Evolutionary conservation across 1,140 invertebrate species (phyloP).

Genomic region (Procambarus virginalis): DNA sequence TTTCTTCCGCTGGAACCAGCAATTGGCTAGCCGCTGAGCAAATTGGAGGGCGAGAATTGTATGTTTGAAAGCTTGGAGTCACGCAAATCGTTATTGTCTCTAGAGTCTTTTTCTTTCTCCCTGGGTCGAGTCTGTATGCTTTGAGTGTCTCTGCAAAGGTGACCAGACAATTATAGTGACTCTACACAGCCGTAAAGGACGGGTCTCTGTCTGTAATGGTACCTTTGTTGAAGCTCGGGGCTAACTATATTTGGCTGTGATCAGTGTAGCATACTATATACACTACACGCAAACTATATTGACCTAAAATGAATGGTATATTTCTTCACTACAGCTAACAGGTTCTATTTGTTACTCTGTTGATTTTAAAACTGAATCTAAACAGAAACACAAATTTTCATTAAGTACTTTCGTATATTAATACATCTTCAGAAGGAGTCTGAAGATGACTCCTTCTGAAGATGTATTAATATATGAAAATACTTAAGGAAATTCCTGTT

Average conservation of each 20-base stretch:
- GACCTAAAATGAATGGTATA: neutral
- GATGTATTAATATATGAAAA: too few relatives aligned
- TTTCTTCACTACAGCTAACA: neutral
- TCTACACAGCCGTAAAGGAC: neutral
- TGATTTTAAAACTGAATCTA: neutral
- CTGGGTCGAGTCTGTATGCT: neutral
- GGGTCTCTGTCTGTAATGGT: neutral
- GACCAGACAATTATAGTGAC: slow-evolving; percentile 4
- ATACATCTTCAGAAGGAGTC: too few relatives aligned
- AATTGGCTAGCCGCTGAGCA: slow-evolving; percentile 33
- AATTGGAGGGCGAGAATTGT: slow-evolving; percentile 51
- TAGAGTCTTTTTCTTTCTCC: slow-evolving; percentile 4
- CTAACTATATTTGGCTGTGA: too few relatives aligned
- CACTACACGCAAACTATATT: neutral
- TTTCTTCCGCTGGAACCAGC: neutral
- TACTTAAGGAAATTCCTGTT: too few relatives aligned
- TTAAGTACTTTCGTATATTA: too few relatives aligned
- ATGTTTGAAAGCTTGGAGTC: slow-evolving; percentile 45
- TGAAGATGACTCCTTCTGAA: too few relatives aligned
- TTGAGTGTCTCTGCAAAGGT: neutral
- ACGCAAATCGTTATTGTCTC: slow-evolving; percentile 32
- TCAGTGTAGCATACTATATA: neutral
- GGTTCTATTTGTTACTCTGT: neutral
- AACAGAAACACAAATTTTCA: neutral
- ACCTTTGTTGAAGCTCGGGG: neutral